These are phyloP conservation scores for Campoletis sonorensis DNA, from an alignment of 1,140 invertebrate genomes.

Conservation along the genomic window DNA sequence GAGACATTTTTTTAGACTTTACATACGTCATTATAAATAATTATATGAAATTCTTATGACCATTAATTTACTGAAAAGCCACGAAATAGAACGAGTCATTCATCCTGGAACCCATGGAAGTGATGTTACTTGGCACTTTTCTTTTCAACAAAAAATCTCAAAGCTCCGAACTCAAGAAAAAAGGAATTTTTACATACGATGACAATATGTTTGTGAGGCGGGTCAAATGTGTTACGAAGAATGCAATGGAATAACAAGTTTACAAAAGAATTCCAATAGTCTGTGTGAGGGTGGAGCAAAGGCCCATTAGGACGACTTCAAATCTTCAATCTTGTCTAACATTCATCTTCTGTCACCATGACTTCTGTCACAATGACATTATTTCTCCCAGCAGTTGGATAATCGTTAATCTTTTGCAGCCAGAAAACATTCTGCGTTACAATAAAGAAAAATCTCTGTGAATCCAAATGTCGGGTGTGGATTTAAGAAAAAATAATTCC, in stretches of 20 bases:
- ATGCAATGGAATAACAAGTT: not conserved
- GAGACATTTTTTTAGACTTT: too few species aligned
- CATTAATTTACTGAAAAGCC: too few species aligned
- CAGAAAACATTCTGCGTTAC: not conserved
- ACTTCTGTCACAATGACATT: not conserved
- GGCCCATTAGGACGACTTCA: slow-evolving; percentile 6
- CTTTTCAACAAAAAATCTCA: not conserved
- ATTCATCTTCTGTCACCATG: slow-evolving; percentile 9
- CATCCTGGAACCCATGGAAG: too few species aligned
- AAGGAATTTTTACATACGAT: not conserved
- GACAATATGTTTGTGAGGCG: not conserved
- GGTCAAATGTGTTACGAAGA: not conserved
- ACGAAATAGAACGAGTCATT: too few species aligned
- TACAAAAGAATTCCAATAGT: slow-evolving; percentile 8
- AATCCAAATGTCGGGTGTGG: too few species aligned
- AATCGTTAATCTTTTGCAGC: not conserved
- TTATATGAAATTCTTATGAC: too few species aligned
- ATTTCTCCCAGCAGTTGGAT: not conserved
- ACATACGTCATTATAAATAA: too few species aligned
- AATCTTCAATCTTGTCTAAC: slow-evolving; percentile 23
- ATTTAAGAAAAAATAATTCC: not conserved
- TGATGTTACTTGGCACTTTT: too few species aligned
- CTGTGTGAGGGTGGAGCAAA: not conserved
- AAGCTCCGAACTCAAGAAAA: not conserved
- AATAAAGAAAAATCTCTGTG: too few species aligned